Evolutionary conservation across 2,888 invertebrate genomes (phyloP), one percentile per base, ranked within the genome.

Genomic region (Pterostichus niger): DNA sequence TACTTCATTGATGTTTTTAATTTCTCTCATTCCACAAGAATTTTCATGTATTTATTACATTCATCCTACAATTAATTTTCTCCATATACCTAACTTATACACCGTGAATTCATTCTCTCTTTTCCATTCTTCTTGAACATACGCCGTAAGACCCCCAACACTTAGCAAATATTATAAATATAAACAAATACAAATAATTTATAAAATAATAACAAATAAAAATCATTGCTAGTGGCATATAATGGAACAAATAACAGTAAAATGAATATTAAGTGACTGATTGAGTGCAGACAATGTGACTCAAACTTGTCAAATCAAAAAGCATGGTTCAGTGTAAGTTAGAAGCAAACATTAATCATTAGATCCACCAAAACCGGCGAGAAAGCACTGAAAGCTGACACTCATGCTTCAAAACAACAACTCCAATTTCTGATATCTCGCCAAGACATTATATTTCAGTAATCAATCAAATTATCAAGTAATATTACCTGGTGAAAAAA

Each of bases 311-410:
- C 15, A 49, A 52, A 76, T 13, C 33, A 13, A 33, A 13, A 76
- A 54, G 76, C 76, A 76, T 76, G 52, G 24, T 24, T 52, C 31
- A 10, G 11, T 40, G 77, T 77, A 9, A 56, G 17, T 71, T 44
- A 76, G 31, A 56, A 77, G 59, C 59, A 35, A 77, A 77, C 59
- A 59, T 77, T 76, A 59, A 44, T 24, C 56, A 76, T 76, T 52
- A 76, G 33, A 76, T 33, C 64, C 33, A 77, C 77, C 77, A 77
- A 59, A 59, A 56, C 77, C 77, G 59, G n/a, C 77, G 75, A 75
- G 9, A 76, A 77, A 56, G 76, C 33, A 31, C 44, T 77, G 24
- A 46, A 77, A 59, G 59, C 44, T 40, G 13, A 77, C 59, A 77
- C 35, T 31, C 76, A 76, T 76, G 76, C 76, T 76, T 68, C 11